phyloP scores from a whole-genome alignment of 2,797 vertebrate genomes.

The Schizopygopsis pylzovi region DNA sequence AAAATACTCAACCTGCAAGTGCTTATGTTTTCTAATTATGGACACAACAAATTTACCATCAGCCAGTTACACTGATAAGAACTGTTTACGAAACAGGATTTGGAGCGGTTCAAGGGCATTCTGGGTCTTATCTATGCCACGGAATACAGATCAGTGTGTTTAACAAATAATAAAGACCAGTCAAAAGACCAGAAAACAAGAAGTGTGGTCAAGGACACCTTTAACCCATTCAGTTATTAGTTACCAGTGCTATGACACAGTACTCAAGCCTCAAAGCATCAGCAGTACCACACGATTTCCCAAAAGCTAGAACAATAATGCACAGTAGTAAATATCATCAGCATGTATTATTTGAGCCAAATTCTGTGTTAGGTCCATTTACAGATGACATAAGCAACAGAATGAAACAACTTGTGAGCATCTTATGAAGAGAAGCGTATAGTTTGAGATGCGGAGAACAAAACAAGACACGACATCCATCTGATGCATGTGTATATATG shows the following conservation, averaged over 20 bases:
- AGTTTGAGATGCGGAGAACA: not conserved
- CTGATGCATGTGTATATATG: not conserved
- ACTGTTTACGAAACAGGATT: conserved; percentile 38
- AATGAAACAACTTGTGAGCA: not conserved
- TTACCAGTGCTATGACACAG: not conserved
- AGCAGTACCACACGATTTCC: not conserved
- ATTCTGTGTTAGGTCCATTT: not conserved
- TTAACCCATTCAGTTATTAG: not conserved
- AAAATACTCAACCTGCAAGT: conserved; percentile 3
- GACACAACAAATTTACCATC: conserved; percentile 27
- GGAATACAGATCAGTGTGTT: conserved; percentile 28
- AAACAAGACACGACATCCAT: not conserved
- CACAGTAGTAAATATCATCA: not conserved
- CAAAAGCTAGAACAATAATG: too few relatives aligned
- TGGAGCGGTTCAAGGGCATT: conserved; percentile 18
- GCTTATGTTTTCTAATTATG: conserved; percentile 47
- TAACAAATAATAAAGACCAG: not conserved
- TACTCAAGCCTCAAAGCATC: not conserved
- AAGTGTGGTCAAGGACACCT: not conserved
- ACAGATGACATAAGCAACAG: not conserved
- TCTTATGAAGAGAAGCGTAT: not conserved
- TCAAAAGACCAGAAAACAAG: not conserved
- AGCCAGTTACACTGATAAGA: conserved; percentile 26
- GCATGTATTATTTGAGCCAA: not conserved
- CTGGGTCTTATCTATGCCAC: conserved; percentile 3